These are phyloP conservation scores for Calycopis cecrops DNA, from an alignment of 1,140 invertebrate genomes.

Conservation along the genomic window DNA sequence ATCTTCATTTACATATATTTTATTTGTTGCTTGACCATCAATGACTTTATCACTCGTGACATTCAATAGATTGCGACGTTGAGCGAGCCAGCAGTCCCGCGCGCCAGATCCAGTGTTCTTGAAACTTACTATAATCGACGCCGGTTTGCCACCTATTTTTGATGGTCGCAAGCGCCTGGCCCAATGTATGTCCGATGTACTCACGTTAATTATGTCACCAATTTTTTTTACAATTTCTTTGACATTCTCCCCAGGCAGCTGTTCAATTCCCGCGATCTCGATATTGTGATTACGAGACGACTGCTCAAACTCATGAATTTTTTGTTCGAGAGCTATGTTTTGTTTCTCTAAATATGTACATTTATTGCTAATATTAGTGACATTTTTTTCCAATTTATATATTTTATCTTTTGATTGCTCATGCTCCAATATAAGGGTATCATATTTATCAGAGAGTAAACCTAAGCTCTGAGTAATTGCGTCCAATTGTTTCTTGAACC, in stretches of 20 bases:
- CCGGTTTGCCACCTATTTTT: neutral
- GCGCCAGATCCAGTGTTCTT: neutral
- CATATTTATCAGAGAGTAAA: constrained; percentile 22
- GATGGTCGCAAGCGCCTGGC: neutral
- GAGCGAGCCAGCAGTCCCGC: too few relatives aligned
- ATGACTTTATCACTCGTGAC: too few relatives aligned
- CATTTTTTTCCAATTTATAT: constrained; percentile 14
- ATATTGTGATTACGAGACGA: constrained; percentile 8
- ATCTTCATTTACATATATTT: too few relatives aligned
- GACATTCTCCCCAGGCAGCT: constrained; percentile 20
- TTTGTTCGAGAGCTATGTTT: constrained; percentile 19
- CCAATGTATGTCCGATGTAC: neutral
- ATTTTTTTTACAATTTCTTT: constrained; percentile 10
- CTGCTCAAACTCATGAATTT: constrained; percentile 19
- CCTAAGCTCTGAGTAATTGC: constrained; percentile 8
- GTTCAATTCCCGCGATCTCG: constrained; percentile 18
- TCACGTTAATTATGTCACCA: neutral
- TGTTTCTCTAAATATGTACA: constrained; percentile 23
- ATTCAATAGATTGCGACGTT: too few relatives aligned
- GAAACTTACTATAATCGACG: neutral
- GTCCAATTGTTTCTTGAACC: constrained; percentile 15
- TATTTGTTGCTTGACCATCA: too few relatives aligned
- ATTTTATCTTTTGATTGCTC: constrained; percentile 20
- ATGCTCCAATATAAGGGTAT: constrained; percentile 15
- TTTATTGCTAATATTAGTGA: constrained; percentile 14